phyloP scores from a whole-genome alignment of 2,888 invertebrate species.

The Drosophila basisetae region DNA sequence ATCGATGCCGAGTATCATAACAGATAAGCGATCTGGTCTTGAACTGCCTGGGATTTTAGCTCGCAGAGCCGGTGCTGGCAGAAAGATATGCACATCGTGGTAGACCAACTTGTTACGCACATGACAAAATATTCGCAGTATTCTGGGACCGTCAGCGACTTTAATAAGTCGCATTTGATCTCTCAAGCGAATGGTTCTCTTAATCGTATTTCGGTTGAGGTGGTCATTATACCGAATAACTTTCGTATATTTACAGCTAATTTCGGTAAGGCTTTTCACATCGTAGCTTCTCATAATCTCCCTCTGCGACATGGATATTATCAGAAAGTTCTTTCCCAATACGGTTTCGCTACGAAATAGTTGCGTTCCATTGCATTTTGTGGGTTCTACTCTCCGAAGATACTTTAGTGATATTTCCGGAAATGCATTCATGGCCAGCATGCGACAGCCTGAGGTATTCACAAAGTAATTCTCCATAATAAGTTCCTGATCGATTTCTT shows the following conservation, averaged over 20 bases:
- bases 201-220: not conserved
- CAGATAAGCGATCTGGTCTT: slow-evolving; percentile 85
- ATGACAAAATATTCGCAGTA: slow-evolving; percentile 7
- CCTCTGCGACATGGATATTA: slow-evolving; percentile 59
- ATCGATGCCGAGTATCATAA: slow-evolving; percentile 93
- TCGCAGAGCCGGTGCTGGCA: not conserved
- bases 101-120: not conserved
- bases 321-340: slow-evolving; percentile 2
- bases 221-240: slow-evolving; percentile 4
- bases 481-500: not conserved
- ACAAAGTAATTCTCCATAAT: slow-evolving; percentile 29
- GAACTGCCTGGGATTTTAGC: too few species aligned
- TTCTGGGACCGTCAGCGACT: not conserved
- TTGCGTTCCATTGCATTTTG: slow-evolving; percentile 11
- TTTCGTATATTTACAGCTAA: slow-evolving; percentile 1
- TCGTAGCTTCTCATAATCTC: slow-evolving; percentile 84
- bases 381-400: not conserved
- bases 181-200: not conserved
- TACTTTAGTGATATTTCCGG: not conserved
- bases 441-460: slow-evolving; percentile 41
- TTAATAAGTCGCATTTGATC: not conserved
- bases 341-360: slow-evolving; percentile 9
- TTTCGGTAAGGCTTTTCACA: slow-evolving; percentile 1
- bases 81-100: slow-evolving; percentile 35
- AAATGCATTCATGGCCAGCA: slow-evolving; percentile 29